phyloP scores from a whole-genome alignment of 2,113 vertebrate species.

The Ornithorhynchus anatinus region DNA sequence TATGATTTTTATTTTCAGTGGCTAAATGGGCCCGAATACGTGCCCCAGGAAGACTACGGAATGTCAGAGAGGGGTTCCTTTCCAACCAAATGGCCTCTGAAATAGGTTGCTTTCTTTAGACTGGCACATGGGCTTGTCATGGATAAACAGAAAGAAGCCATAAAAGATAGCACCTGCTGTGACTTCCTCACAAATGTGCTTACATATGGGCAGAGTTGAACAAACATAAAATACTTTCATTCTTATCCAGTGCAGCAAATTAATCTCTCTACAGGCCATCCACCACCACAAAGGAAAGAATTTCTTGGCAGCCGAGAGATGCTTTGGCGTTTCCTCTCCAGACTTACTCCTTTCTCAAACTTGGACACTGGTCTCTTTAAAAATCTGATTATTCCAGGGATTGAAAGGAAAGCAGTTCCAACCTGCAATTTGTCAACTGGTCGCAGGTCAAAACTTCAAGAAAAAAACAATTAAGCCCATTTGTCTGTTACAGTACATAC shows the following conservation, averaged over 20 bases:
- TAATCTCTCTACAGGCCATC: constrained; percentile 20
- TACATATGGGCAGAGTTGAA: constrained; percentile 48
- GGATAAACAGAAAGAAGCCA: constrained; percentile 58
- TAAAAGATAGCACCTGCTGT: constrained; percentile 57
- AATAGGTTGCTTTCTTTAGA: constrained; percentile 52
- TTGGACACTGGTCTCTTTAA: fast-evolving
- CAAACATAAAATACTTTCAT: constrained; percentile 56
- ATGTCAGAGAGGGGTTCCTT: constrained; percentile 3
- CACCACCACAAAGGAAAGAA: constrained; percentile 32
- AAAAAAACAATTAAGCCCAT: not conserved
- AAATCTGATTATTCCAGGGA: not conserved
- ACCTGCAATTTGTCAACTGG: not conserved
- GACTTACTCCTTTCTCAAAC: not conserved
- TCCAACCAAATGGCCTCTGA: constrained; percentile 22
- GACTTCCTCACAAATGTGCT: constrained; percentile 56
- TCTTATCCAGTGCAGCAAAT: constrained; percentile 48
- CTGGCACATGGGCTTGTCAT: constrained; percentile 56
- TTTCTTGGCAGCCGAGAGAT: not conserved
- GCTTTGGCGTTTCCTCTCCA: not conserved
- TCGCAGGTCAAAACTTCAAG: not conserved
- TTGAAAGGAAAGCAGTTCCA: constrained; percentile 18
- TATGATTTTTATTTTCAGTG: not conserved
- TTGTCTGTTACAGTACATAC: not conserved
- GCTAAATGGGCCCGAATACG: constrained; percentile 1
- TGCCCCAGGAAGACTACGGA: constrained; percentile 18